These are phyloP conservation scores for Electrona antarctica DNA, from an alignment of 2,113 vertebrate species.

Conservation along the genomic window DNA sequence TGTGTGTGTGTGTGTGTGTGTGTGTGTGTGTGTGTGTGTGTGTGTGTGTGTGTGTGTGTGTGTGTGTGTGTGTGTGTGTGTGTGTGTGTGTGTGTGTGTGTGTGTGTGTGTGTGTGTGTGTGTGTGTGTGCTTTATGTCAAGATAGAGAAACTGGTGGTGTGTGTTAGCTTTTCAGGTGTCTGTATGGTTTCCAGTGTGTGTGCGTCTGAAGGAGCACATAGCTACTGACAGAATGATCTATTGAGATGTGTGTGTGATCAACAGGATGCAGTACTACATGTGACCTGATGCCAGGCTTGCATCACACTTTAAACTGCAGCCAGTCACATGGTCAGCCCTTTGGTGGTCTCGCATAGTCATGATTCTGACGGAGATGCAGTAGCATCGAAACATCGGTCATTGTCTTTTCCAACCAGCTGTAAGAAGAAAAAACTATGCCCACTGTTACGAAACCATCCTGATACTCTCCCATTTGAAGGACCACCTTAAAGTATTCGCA, in stretches of 20 bases:
- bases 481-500: too few species aligned
- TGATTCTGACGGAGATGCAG: too few species aligned
- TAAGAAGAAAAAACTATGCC: too few species aligned
- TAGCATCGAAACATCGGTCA: too few species aligned
- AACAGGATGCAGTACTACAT: not conserved
- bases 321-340: too few species aligned
- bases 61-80: slow-evolving; percentile 1
- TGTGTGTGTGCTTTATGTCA: not conserved
- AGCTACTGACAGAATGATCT: not conserved
- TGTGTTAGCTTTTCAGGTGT: not conserved
- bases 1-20: slow-evolving; percentile 11
- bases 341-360: too few species aligned
- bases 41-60: too few species aligned
- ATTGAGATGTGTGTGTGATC: slow-evolving; percentile 6
- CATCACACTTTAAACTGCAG: not conserved
- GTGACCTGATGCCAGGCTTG: not conserved
- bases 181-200: not conserved
- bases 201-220: not conserved
- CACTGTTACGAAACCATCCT: too few species aligned
- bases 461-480: too few species aligned
- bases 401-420: too few species aligned
- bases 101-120: not conserved
- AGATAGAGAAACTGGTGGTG: not conserved
- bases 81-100: slow-evolving; percentile 2
- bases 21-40: not conserved